phyloP scores from a whole-genome alignment of 2,797 vertebrate species.

The Otolemur crassicaudatus region DNA sequence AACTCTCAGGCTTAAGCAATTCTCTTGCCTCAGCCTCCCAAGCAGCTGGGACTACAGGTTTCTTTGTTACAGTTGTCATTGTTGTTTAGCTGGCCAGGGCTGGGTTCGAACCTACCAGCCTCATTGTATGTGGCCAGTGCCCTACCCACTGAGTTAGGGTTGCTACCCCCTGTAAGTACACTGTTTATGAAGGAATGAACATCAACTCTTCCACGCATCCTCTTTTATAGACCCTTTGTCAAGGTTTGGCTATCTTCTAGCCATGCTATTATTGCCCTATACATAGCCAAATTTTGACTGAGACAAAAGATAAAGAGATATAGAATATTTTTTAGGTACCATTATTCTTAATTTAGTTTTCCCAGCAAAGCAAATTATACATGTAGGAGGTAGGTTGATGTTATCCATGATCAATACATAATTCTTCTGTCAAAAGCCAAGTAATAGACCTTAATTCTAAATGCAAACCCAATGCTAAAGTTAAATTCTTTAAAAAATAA shows the following conservation, averaged over 20 bases:
- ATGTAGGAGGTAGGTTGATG: neutral
- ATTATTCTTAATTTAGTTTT: conserved; percentile 37
- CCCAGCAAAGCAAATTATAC: conserved; percentile 32
- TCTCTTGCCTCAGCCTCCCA: no score
- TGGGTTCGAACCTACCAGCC: no score
- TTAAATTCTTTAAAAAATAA: neutral
- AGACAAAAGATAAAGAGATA: conserved; percentile 35
- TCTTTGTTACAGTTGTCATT: no score
- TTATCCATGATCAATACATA: conserved; percentile 12
- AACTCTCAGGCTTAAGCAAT: no score
- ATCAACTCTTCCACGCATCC: neutral
- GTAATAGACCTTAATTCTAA: conserved; percentile 59
- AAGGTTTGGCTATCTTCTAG: neutral
- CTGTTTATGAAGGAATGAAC: conserved; percentile 17
- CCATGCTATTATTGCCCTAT: neutral
- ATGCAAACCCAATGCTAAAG: conserved; percentile 23
- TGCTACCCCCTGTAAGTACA: neutral
- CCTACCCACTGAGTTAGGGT: no score
- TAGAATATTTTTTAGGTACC: neutral
- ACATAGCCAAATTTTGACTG: conserved; percentile 44
- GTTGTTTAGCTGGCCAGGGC: no score
- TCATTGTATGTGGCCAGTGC: no score
- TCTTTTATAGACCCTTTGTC: conserved; percentile 43
- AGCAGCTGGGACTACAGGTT: no score
- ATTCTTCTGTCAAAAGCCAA: conserved; percentile 39